phyloP scores from a whole-genome alignment of 2,888 invertebrate genomes.

The Caenorhabditis sp. region DNA sequence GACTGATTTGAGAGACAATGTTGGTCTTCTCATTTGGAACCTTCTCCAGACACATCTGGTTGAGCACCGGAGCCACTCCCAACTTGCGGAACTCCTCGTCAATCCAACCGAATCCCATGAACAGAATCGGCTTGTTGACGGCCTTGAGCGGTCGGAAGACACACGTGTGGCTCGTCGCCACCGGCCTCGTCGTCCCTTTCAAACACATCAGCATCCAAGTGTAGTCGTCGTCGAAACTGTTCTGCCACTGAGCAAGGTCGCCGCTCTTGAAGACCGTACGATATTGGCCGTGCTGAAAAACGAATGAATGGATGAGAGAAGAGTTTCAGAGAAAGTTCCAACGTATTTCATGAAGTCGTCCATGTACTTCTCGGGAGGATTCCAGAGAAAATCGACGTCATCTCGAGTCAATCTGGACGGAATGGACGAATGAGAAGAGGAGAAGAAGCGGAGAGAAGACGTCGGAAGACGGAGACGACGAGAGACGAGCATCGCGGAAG shows the following conservation, averaged over 20 bases:
- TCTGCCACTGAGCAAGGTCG: constrained; percentile 4
- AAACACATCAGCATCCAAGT: constrained; percentile 13
- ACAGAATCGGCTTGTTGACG: neutral
- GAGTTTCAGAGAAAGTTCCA: neutral
- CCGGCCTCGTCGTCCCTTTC: constrained; percentile 1
- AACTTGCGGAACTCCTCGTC: constrained; percentile 1
- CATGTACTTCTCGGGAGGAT: constrained; percentile 9
- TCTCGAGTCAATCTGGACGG: neutral
- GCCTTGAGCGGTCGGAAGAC: neutral
- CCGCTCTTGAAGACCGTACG: constrained; percentile 4
- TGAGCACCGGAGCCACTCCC: neutral
- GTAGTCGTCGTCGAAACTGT: constrained; percentile 19
- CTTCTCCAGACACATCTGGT: neutral
- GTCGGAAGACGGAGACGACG: neutral
- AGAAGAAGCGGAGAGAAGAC: neutral
- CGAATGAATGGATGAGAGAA: too few species aligned
- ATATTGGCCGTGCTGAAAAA: neutral
- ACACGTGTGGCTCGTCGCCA: neutral
- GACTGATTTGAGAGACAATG: constrained; percentile 7
- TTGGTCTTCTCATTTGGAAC: neutral
- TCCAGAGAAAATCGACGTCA: constrained; percentile 22
- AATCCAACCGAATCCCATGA: constrained; percentile 26
- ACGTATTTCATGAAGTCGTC: constrained; percentile 20
- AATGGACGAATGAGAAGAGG: neutral
- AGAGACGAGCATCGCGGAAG: neutral